Conservation (phyloP, 1,140 invertebrate genomes). For the Eueides isabella region DNA sequence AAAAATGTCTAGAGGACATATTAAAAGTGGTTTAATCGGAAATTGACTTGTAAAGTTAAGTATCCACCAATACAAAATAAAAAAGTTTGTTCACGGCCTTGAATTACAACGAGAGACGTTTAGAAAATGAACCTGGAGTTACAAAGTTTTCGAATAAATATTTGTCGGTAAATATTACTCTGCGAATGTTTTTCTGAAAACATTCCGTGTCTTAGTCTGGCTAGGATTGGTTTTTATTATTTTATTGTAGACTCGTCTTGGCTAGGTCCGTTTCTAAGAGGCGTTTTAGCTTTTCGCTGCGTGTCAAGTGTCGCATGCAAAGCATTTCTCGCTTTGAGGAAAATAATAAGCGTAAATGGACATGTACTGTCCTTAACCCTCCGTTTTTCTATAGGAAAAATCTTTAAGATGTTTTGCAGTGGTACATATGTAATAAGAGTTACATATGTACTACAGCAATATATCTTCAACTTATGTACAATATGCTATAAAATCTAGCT, state of each 20-base stretch:
- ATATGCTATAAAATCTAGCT: too few species aligned
- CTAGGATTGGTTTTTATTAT: constrained; percentile 37
- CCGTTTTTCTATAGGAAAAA: not conserved
- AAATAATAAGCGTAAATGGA: constrained; percentile 35
- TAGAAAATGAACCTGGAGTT: not conserved
- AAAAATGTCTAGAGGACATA: not conserved
- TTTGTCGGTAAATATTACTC: constrained; percentile 4
- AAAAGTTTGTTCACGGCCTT: constrained; percentile 6
- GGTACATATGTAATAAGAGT: too few species aligned
- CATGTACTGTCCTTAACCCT: not conserved
- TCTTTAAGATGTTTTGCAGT: not conserved
- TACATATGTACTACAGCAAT: too few species aligned
- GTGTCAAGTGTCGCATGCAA: constrained; percentile 36
- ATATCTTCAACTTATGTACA: not conserved
- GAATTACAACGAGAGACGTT: not conserved
- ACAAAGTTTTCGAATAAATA: constrained; percentile 20
- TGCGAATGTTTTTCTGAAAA: not conserved
- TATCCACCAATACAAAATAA: not conserved
- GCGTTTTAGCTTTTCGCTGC: constrained; percentile 33
- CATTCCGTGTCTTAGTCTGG: not conserved
- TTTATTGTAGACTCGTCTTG: constrained; percentile 23
- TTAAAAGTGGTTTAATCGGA: not conserved
- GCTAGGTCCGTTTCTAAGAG: constrained; percentile 32
- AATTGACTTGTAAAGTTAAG: not conserved
- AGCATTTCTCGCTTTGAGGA: constrained; percentile 30